Conservation (phyloP, 2,797 vertebrate species). For the Lepus townsendii region DNA sequence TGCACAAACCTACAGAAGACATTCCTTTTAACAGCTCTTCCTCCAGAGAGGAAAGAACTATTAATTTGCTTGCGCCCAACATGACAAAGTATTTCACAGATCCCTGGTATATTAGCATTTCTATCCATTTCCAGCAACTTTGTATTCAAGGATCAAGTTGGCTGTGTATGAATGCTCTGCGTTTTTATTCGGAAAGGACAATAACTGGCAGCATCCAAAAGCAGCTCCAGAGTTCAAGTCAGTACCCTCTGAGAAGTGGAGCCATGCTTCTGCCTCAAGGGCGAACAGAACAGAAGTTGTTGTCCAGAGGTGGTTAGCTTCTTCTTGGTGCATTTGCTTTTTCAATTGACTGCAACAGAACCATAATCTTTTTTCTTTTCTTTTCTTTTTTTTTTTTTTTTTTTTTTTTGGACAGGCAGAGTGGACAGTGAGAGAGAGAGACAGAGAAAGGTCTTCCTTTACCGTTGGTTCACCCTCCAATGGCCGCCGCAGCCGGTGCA, state of each 20-base stretch:
- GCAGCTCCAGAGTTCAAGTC: slow-evolving; percentile 38
- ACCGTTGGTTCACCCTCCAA: too few species aligned
- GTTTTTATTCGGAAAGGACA: slow-evolving; percentile 63
- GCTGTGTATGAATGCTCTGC: neutral
- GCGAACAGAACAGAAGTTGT: neutral
- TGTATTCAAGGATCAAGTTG: slow-evolving; percentile 45
- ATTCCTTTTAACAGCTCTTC: neutral
- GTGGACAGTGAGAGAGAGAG: too few species aligned
- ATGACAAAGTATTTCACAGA: slow-evolving; percentile 17
- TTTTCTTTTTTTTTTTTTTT: too few species aligned
- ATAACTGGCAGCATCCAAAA: slow-evolving; percentile 14
- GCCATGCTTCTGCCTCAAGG: neutral
- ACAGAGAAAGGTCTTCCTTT: too few species aligned
- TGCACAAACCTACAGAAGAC: slow-evolving; percentile 19
- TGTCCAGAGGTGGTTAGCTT: neutral
- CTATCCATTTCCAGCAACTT: slow-evolving; percentile 53
- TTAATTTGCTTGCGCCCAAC: neutral
- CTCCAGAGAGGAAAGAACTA: neutral
- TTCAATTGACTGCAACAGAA: slow-evolving; percentile 7
- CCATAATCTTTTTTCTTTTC: neutral
- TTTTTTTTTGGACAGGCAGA: too few species aligned
- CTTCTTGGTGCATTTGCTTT: neutral
- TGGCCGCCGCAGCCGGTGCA: too few species aligned
- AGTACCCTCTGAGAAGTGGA: slow-evolving; percentile 33
- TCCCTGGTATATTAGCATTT: slow-evolving; percentile 48